Evolutionary conservation across 2,113 vertebrate species (phyloP).

Genomic region (Megaceryle maxima): DNA sequence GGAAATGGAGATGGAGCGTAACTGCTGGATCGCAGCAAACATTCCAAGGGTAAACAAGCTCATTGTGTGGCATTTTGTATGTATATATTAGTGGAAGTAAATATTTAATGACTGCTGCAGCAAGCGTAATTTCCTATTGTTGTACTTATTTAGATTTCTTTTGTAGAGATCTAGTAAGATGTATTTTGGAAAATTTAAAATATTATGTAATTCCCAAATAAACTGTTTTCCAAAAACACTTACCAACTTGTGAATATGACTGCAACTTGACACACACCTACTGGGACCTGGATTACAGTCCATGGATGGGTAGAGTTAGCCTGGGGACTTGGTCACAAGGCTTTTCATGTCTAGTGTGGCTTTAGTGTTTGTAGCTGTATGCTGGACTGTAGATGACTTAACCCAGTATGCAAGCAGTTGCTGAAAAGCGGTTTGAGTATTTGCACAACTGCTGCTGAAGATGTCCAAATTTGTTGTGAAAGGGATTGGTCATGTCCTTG

Average conservation of each 20-base stretch:
- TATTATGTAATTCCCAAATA: conserved; percentile 77
- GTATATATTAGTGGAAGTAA: conserved; percentile 80
- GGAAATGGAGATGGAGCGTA: conserved; percentile 11
- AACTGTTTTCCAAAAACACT: conserved; percentile 76
- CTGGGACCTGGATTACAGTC: background rate
- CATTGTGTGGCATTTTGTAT: conserved; percentile 76
- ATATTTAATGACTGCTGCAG: conserved; percentile 79
- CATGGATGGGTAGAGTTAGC: background rate
- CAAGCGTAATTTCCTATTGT: conserved; percentile 86
- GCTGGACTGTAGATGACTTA: background rate
- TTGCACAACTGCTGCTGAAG: background rate
- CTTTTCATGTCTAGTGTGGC: background rate
- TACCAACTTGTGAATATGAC: background rate
- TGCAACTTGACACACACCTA: background rate
- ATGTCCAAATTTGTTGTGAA: background rate
- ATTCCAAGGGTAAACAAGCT: conserved; percentile 76
- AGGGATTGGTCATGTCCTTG: background rate
- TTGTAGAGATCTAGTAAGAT: conserved; percentile 87
- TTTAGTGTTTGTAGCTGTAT: background rate
- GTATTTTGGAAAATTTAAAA: conserved; percentile 88
- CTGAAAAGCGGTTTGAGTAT: background rate
- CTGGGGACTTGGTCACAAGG: background rate
- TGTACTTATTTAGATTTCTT: conserved; percentile 82
- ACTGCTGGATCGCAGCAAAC: conserved; percentile 64
- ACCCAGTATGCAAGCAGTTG: background rate